Conservation (phyloP, 1,140 invertebrate genomes). For the Belonocnema kinseyi region DNA sequence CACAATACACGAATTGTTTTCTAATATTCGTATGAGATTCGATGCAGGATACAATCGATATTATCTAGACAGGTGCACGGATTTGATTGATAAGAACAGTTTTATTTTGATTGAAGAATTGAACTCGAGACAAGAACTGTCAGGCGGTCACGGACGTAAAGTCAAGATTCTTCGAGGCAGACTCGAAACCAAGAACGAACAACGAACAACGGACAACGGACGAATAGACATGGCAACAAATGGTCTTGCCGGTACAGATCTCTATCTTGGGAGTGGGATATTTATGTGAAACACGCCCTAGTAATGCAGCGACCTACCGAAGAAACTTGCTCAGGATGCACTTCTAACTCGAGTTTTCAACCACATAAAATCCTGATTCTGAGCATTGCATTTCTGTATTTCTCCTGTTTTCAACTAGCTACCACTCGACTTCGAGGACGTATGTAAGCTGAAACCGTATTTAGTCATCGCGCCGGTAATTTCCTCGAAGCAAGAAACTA, state of each 20-base stretch:
- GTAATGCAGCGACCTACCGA: constrained; percentile 62
- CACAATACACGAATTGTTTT: neutral
- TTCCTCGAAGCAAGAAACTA: constrained; percentile 22
- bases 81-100: neutral
- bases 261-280: constrained; percentile 68
- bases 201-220: constrained; percentile 53
- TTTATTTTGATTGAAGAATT: constrained; percentile 23
- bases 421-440: constrained; percentile 5
- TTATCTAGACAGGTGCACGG: neutral
- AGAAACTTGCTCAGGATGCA: constrained; percentile 43
- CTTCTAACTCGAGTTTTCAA: constrained; percentile 1
- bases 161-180: neutral
- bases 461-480: constrained; percentile 13
- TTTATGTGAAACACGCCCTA: constrained; percentile 66
- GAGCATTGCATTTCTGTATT: constrained; percentile 6
- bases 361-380: neutral
- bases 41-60: no score
- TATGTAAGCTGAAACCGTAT: constrained; percentile 17
- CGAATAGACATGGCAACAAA: constrained; percentile 68
- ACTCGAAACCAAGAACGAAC: constrained; percentile 47
- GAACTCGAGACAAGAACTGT: constrained; percentile 2
- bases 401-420: neutral
- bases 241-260: constrained; percentile 68
- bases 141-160: neutral
- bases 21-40: neutral